phyloP scores from a whole-genome alignment of 2,113 vertebrate species.

The Cyanoliseus patagonus region DNA sequence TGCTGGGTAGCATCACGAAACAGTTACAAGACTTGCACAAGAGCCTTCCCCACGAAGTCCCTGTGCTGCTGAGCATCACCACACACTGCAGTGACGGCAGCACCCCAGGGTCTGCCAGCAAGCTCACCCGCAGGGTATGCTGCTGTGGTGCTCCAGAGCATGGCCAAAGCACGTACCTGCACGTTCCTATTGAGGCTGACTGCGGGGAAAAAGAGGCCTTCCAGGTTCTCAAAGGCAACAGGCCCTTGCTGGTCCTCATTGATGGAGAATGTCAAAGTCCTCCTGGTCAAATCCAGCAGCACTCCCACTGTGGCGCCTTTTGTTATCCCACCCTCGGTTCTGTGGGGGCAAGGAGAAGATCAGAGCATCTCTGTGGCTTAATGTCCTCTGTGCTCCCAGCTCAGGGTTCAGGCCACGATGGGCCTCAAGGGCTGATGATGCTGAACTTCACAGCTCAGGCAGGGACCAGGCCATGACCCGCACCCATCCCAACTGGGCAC shows the following conservation, averaged over 20 bases:
- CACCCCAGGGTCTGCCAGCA: neutral
- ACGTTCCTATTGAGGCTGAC: conserved; percentile 98
- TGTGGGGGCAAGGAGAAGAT: conserved; percentile 46
- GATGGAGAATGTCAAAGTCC: conserved; percentile 92
- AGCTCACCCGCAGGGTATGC: rapidly evolving
- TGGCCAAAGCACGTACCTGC: conserved; percentile 75
- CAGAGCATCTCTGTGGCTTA: neutral
- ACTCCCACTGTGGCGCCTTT: conserved; percentile 93
- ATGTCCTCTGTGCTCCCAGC: neutral
- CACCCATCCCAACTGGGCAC: neutral
- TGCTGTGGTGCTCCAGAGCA: neutral
- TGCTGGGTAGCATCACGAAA: neutral
- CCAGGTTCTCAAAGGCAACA: conserved; percentile 91
- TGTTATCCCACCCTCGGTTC: conserved; percentile 93
- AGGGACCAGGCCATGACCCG: neutral
- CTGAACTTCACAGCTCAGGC: neutral
- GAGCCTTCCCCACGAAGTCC: neutral
- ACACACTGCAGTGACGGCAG: neutral
- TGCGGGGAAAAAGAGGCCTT: conserved; percentile 91
- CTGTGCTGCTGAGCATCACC: neutral
- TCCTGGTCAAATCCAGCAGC: conserved; percentile 88
- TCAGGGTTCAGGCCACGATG: neutral
- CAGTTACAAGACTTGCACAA: neutral
- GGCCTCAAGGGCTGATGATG: neutral
- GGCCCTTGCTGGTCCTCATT: conserved; percentile 99